Conservation (phyloP, 2,888 invertebrate genomes). For the Antitype chi region DNA sequence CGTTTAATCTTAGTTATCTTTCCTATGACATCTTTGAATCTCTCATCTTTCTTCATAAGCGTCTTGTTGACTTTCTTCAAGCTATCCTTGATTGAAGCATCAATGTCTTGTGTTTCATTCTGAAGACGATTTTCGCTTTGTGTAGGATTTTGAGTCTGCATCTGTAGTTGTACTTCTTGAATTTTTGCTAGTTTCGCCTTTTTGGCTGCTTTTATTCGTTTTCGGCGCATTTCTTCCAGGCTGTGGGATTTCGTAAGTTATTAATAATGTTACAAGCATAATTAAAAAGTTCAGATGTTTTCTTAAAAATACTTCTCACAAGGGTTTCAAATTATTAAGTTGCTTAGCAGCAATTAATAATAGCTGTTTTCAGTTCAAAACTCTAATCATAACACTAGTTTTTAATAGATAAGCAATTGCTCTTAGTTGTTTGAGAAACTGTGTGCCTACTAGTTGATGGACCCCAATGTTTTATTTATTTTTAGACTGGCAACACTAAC, state of each 20-base stretch:
- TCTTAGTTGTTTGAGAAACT: neutral
- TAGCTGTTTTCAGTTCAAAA: neutral
- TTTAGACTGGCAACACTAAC: neutral
- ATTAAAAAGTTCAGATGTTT: neutral
- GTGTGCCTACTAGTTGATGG: neutral
- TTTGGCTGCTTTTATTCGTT: conserved; percentile 85
- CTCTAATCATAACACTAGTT: too few species aligned
- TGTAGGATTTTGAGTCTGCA: conserved; percentile 71
- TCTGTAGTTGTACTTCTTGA: conserved; percentile 80
- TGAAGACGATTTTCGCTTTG: conserved; percentile 67
- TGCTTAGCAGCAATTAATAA: neutral
- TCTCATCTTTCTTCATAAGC: conserved; percentile 87
- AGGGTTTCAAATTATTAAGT: neutral
- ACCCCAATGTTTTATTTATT: neutral
- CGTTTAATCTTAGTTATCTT: conserved; percentile 86
- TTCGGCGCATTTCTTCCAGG: conserved; percentile 85
- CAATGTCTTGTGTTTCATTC: conserved; percentile 75
- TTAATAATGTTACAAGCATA: neutral
- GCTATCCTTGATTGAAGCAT: conserved; percentile 79
- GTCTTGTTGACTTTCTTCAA: conserved; percentile 84
- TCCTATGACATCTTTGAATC: conserved; percentile 87
- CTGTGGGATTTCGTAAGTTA: conserved; percentile 68
- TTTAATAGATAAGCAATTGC: neutral
- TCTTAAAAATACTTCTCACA: neutral
- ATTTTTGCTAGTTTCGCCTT: conserved; percentile 85